These are phyloP conservation scores for Remorina albescens DNA, from an alignment of 2,797 vertebrate species.

Conservation along the genomic window DNA sequence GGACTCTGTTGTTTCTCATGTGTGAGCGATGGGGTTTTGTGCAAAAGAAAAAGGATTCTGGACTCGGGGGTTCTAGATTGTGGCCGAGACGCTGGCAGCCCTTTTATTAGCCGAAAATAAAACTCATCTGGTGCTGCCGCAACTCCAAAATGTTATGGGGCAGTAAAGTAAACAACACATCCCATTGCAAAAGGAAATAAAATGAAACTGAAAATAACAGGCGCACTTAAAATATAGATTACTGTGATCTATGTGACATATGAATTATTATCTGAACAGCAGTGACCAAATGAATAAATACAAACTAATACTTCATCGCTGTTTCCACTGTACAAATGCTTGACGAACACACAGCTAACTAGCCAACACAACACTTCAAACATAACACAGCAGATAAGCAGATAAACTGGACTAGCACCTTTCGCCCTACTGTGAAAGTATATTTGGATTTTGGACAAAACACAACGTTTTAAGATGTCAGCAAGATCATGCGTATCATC, in stretches of 20 bases:
- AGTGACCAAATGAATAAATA: neutral
- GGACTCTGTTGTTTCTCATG: neutral
- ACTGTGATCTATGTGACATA: neutral
- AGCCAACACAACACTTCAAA: too few species aligned
- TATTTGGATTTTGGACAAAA: too few species aligned
- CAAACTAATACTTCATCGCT: neutral
- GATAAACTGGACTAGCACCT: too few species aligned
- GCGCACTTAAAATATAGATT: neutral
- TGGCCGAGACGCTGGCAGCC: neutral
- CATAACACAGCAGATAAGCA: too few species aligned
- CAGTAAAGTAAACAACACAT: neutral
- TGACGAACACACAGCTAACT: too few species aligned
- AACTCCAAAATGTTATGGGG: neutral
- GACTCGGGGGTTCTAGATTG: neutral
- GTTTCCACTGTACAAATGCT: too few species aligned
- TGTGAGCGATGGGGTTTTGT: neutral
- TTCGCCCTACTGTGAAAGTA: too few species aligned
- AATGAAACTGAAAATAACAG: neutral
- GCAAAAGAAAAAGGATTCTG: neutral
- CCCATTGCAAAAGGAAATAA: neutral
- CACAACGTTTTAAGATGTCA: too few species aligned
- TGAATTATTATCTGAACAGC: too few species aligned
- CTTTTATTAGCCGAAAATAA: neutral
- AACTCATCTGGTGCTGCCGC: neutral
- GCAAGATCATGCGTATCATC: too few species aligned